Percentiles rank a stretch among this genome's conserved stretches.
These are phyloP conservation scores for Slavum lentiscoides DNA, from an alignment of 2,888 invertebrate genomes.

Conservation along the genomic window DNA sequence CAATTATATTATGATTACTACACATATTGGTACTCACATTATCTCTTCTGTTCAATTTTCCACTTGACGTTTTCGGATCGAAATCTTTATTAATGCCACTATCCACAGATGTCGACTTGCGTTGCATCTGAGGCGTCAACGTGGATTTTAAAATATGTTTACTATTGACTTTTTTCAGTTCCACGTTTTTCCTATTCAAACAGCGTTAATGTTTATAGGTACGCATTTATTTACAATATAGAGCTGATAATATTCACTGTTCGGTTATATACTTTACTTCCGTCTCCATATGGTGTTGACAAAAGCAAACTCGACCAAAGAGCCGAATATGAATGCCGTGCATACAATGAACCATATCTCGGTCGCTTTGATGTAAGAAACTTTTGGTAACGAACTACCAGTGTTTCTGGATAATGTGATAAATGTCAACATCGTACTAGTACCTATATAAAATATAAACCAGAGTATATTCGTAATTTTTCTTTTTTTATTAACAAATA, in stretches of 20 bases:
- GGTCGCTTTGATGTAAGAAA: slow-evolving; percentile 86
- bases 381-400: slow-evolving; percentile 82
- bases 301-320: slow-evolving; percentile 84
- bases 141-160: slow-evolving; percentile 84
- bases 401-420: slow-evolving; percentile 84
- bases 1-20: too few species aligned
- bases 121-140: slow-evolving; percentile 74
- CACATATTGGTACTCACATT: slow-evolving; percentile 22
- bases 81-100: slow-evolving; percentile 5
- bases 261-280: slow-evolving; percentile 64
- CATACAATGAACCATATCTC: slow-evolving; percentile 89
- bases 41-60: slow-evolving; percentile 47
- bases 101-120: slow-evolving; percentile 61
- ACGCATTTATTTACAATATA: background rate
- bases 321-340: slow-evolving; percentile 81
- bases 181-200: slow-evolving; percentile 68
- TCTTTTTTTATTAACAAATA: background rate
- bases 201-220: background rate
- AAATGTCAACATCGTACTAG: slow-evolving; percentile 84
- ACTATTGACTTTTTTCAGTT: slow-evolving; percentile 75
- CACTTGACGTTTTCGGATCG: slow-evolving; percentile 11
- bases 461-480: too few species aligned
- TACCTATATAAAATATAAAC: slow-evolving; percentile 65
- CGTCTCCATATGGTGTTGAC: slow-evolving; percentile 87
- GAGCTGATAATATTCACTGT: background rate